Evolutionary conservation across 2,888 invertebrate species (phyloP).

Genomic region (Apomyelois bistriatella): DNA sequence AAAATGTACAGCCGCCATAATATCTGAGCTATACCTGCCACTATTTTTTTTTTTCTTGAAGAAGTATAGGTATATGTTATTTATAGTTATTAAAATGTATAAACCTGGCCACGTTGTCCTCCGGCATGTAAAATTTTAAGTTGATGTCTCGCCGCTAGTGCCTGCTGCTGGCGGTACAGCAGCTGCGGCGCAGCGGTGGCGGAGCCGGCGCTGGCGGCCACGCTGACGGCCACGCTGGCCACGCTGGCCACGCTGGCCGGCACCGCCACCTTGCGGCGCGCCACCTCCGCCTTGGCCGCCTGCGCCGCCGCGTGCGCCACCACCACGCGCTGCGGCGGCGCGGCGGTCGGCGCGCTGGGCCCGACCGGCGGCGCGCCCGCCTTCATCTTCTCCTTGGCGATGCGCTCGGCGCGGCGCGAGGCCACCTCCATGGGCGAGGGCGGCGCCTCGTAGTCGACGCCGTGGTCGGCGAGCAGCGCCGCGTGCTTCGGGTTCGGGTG

Average conservation of each 20-base stretch:
- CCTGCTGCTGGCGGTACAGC: conserved; percentile 83
- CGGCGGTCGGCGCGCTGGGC: conserved; percentile 30
- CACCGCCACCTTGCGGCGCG: conserved; percentile 35
- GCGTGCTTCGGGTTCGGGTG: conserved; percentile 90
- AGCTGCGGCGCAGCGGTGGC: conserved; percentile 75
- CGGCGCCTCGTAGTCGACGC: conserved; percentile 92
- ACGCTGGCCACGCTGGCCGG: conserved; percentile 25
- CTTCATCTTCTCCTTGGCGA: conserved; percentile 90
- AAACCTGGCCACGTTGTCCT: conserved; percentile 42
- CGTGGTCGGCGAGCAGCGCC: conserved; percentile 89
- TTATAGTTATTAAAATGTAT: too few relatives aligned
- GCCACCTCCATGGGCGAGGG: conserved; percentile 91
- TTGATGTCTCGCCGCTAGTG: conserved; percentile 64
- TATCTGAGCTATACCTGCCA: too few relatives aligned
- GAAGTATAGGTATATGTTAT: too few relatives aligned
- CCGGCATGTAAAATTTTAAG: conserved; percentile 70
- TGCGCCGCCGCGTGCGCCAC: conserved; percentile 42
- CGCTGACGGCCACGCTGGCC: conserved; percentile 67
- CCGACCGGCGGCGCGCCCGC: conserved; percentile 35
- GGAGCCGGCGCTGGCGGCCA: neutral
- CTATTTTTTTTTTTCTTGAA: too few relatives aligned
- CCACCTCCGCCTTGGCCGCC: conserved; percentile 34
- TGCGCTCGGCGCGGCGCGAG: conserved; percentile 88
- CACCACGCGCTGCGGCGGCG: conserved; percentile 26
- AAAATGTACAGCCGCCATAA: too few relatives aligned